Conservation (phyloP, 2,797 vertebrate genomes). For the Columba guinea region DNA sequence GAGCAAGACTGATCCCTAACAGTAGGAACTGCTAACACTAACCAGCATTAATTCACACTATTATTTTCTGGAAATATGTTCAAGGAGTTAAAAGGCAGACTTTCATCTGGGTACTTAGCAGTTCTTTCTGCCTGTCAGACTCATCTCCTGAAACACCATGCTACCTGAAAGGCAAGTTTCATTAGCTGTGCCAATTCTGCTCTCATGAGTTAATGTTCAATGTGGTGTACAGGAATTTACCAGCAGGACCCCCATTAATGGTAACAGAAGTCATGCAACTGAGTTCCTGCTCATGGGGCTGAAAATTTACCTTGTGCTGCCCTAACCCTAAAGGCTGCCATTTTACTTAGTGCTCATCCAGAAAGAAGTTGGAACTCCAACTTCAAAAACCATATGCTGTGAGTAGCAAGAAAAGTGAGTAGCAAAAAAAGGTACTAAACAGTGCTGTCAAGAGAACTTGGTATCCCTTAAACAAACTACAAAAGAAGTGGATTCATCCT, state of each 20-base stretch:
- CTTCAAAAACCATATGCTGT: conserved; percentile 61
- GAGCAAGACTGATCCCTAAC: conserved; percentile 21
- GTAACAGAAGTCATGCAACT: conserved; percentile 47
- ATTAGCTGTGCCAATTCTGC: conserved; percentile 63
- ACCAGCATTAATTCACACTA: conserved; percentile 17
- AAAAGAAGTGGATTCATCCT: background rate
- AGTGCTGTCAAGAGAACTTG: background rate
- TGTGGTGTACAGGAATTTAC: conserved; percentile 62
- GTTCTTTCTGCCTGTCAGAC: conserved; percentile 56
- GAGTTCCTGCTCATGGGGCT: conserved; percentile 43
- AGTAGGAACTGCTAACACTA: conserved; percentile 22
- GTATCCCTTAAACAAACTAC: background rate
- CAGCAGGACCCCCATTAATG: conserved; percentile 67
- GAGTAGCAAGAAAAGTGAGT: background rate
- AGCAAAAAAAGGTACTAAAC: conserved; percentile 15
- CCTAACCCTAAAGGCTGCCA: conserved; percentile 24
- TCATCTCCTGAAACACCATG: conserved; percentile 38
- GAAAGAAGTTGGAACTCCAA: conserved; percentile 20
- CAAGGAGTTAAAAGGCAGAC: conserved; percentile 53
- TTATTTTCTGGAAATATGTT: conserved; percentile 38
- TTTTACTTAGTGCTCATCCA: conserved; percentile 11
- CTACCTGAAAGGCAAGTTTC: conserved; percentile 55
- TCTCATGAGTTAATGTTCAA: conserved; percentile 62
- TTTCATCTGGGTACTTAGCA: conserved; percentile 50
- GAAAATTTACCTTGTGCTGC: conserved; percentile 36